phyloP scores from a whole-genome alignment of 1,140 invertebrate species.

The Macrobrachium rosenbergii region DNA sequence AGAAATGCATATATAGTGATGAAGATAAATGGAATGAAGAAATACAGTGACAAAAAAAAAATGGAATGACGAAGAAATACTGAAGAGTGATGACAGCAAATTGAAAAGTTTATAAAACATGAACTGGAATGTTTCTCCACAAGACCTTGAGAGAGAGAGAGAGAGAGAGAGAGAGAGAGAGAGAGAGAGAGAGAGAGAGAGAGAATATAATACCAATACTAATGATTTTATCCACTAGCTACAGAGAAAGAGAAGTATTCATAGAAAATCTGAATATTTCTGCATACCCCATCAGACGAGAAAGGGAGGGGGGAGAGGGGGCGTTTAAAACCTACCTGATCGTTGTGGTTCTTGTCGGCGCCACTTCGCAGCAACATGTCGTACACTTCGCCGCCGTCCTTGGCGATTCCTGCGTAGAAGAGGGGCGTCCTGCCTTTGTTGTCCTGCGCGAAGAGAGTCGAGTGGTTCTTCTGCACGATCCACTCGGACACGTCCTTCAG shows the following conservation, averaged over 20 bases:
- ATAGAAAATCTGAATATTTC: too few species aligned
- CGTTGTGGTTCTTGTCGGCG: constrained; percentile 82
- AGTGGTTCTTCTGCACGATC: constrained; percentile 79
- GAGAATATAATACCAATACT: too few species aligned
- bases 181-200: too few species aligned
- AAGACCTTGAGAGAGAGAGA: neutral
- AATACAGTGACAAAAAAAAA: neutral
- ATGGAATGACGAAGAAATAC: neutral
- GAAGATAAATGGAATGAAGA: constrained; percentile 3
- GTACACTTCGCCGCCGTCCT: constrained; percentile 80
- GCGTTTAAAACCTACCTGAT: constrained; percentile 79
- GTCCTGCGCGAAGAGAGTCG: constrained; percentile 79
- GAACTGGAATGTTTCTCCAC: neutral
- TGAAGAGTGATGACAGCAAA: neutral
- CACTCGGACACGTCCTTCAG: constrained; percentile 80
- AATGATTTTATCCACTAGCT: too few species aligned
- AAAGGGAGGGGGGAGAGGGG: neutral
- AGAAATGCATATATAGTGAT: neutral
- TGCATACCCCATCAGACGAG: too few species aligned
- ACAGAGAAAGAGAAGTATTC: too few species aligned
- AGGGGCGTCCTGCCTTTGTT: constrained; percentile 89
- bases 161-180: too few species aligned
- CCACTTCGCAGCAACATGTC: constrained; percentile 81
- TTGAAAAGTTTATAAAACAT: neutral
- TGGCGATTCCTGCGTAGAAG: constrained; percentile 85